Evolutionary conservation across 2,797 vertebrate species (phyloP).

Genomic region (Schizothorax lantsangensis): DNA sequence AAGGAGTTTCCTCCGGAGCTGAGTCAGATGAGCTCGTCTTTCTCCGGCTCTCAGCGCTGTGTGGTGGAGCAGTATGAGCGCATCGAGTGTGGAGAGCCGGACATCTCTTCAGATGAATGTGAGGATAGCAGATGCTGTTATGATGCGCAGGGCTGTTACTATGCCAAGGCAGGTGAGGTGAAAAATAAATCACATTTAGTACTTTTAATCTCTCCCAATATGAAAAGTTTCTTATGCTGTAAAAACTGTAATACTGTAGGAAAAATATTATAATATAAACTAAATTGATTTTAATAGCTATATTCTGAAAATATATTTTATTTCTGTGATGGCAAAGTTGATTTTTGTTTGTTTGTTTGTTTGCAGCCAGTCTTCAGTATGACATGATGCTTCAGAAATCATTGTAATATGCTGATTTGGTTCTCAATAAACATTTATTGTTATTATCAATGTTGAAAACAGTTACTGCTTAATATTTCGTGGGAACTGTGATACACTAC

Average conservation of each 20-base stretch:
- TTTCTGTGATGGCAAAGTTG: background rate
- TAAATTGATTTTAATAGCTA: too few species aligned
- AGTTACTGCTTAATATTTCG: background rate
- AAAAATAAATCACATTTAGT: background rate
- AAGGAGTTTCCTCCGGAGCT: background rate
- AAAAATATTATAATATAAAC: too few species aligned
- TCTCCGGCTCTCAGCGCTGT: constrained; percentile 58
- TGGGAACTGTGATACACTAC: background rate
- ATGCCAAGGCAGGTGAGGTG: constrained; percentile 74
- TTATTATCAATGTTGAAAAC: background rate
- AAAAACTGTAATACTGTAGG: background rate
- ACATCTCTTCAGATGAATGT: constrained; percentile 68
- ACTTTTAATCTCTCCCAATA: background rate
- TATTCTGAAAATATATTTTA: too few species aligned
- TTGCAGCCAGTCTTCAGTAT: background rate
- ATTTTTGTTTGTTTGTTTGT: too few species aligned
- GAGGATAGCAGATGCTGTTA: constrained; percentile 76
- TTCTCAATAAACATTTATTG: background rate
- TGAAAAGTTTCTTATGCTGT: background rate
- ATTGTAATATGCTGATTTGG: background rate
- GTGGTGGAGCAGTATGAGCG: constrained; percentile 63
- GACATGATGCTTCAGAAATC: background rate
- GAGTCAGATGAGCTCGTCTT: background rate
- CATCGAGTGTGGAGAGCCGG: constrained; percentile 71
- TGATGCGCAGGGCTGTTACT: constrained; percentile 71